phyloP scores from a whole-genome alignment of 1,140 invertebrate genomes.

The Drosophila asahinai region DNA sequence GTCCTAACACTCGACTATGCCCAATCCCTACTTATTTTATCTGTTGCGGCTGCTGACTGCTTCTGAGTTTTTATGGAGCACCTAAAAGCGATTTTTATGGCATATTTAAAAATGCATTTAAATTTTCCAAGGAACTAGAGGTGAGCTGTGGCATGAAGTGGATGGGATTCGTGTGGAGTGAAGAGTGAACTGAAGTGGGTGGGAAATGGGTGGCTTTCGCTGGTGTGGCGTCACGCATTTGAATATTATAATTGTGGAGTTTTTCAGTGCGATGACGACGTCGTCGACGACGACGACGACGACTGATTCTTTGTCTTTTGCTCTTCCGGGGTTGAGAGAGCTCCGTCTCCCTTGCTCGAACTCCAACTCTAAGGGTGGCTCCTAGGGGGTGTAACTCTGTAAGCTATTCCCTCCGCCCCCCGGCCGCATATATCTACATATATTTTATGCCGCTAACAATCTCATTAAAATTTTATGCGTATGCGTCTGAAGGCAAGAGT shows the following conservation, averaged over 20 bases:
- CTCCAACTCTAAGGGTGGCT: slow-evolving; percentile 8
- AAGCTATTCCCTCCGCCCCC: neutral
- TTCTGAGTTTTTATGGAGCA: slow-evolving; percentile 23
- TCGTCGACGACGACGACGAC: neutral
- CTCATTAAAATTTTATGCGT: slow-evolving; percentile 84
- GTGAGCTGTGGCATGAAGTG: neutral
- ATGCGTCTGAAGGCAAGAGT: slow-evolving; percentile 54
- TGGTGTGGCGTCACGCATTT: slow-evolving; percentile 55
- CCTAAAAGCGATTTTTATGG: slow-evolving; percentile 58
- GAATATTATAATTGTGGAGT: slow-evolving; percentile 71
- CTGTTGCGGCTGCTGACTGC: slow-evolving; percentile 5
- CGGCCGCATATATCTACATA: slow-evolving; percentile 33
- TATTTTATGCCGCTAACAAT: slow-evolving; percentile 82
- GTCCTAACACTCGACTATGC: neutral
- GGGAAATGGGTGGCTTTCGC: slow-evolving; percentile 22
- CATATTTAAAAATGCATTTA: slow-evolving; percentile 78
- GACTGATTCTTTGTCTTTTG: slow-evolving; percentile 66
- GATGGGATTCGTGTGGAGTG: neutral
- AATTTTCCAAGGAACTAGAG: slow-evolving; percentile 32
- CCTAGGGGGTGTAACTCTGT: neutral
- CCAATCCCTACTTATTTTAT: neutral
- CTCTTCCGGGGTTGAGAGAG: slow-evolving; percentile 34
- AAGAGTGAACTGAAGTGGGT: slow-evolving; percentile 9
- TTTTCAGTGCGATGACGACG: slow-evolving; percentile 14
- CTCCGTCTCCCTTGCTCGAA: neutral